Percentiles rank a stretch among this genome's conserved stretches.
Conservation (phyloP, 2,797 vertebrate species). For the Scolopax bukidnonensis region DNA sequence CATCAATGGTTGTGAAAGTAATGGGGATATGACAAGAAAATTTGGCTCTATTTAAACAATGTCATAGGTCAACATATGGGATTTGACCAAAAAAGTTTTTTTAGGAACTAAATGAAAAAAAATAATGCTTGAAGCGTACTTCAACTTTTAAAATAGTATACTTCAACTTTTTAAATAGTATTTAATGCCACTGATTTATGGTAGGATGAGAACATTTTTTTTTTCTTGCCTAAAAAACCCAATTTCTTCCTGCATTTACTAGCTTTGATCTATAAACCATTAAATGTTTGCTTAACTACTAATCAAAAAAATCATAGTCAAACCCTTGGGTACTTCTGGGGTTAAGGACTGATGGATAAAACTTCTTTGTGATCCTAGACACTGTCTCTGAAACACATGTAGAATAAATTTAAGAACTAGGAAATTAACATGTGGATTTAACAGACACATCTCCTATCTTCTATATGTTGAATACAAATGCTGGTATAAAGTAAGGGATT, state of each 20-base stretch:
- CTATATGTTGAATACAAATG: slow-evolving; percentile 36
- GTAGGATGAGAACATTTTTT: not conserved
- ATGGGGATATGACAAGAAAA: slow-evolving; percentile 86
- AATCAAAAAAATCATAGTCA: slow-evolving; percentile 51
- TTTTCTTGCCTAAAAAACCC: not conserved
- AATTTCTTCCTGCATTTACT: slow-evolving; percentile 12
- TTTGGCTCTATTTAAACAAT: slow-evolving; percentile 80
- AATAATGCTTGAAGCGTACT: slow-evolving; percentile 37
- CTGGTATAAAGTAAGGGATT: slow-evolving; percentile 38
- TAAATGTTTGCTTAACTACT: slow-evolving; percentile 40
- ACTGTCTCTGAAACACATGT: not conserved
- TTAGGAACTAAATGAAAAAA: slow-evolving; percentile 71
- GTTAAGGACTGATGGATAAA: slow-evolving; percentile 1
- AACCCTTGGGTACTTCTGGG: not conserved
- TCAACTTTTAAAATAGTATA: slow-evolving; percentile 65
- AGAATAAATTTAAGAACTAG: slow-evolving; percentile 1
- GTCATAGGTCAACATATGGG: slow-evolving; percentile 77
- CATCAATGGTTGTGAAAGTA: slow-evolving; percentile 82
- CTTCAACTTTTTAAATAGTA: slow-evolving; percentile 66
- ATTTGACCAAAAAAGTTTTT: slow-evolving; percentile 71
- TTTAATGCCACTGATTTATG: slow-evolving; percentile 41
- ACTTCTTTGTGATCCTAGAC: slow-evolving; percentile 3
- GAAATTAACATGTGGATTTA: slow-evolving; percentile 63
- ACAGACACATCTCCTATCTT: slow-evolving; percentile 38
- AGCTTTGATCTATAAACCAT: slow-evolving; percentile 42